Conservation (phyloP, 92 coral and sea anemone genomes). For the Heteractis magnifica region DNA sequence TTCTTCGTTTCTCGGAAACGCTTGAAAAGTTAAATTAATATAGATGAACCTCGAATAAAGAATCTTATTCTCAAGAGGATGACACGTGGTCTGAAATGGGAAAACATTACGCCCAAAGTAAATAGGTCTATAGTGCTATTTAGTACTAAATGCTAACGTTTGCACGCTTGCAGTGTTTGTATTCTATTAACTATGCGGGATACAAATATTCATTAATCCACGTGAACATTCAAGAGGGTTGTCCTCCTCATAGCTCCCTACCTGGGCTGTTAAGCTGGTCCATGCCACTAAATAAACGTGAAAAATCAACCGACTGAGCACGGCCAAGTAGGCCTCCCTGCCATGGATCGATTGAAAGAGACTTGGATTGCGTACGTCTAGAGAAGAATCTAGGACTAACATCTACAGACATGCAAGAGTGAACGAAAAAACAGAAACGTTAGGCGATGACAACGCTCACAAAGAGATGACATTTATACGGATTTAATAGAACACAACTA, state of each 20-base stretch:
- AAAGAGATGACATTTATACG: not conserved
- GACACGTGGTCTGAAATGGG: too few species aligned
- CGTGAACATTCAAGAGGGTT: too few species aligned
- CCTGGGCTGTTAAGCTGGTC: conserved; percentile 27
- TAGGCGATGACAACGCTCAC: not conserved
- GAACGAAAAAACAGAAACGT: not conserved
- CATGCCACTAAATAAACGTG: conserved; percentile 16
- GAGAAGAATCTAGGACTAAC: conserved; percentile 23
- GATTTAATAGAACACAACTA: not conserved
- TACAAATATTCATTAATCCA: too few species aligned
- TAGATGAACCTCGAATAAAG: too few species aligned
- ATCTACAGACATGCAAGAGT: not conserved
- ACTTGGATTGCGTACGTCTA: conserved; percentile 43
- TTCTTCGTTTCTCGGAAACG: too few species aligned
- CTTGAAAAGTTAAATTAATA: too few species aligned
- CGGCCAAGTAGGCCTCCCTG: conserved; percentile 32
- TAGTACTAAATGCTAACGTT: too few species aligned
- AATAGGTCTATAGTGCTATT: too few species aligned
- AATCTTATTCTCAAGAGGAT: too few species aligned
- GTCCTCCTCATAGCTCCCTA: not conserved
- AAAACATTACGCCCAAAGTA: too few species aligned
- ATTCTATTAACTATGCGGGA: too few species aligned
- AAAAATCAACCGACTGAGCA: conserved; percentile 43
- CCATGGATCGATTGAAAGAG: conserved; percentile 36
- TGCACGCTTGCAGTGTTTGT: too few species aligned